Evolutionary conservation across 2,797 vertebrate species (phyloP).

Genomic region (Hypotaenidia philippensis): DNA sequence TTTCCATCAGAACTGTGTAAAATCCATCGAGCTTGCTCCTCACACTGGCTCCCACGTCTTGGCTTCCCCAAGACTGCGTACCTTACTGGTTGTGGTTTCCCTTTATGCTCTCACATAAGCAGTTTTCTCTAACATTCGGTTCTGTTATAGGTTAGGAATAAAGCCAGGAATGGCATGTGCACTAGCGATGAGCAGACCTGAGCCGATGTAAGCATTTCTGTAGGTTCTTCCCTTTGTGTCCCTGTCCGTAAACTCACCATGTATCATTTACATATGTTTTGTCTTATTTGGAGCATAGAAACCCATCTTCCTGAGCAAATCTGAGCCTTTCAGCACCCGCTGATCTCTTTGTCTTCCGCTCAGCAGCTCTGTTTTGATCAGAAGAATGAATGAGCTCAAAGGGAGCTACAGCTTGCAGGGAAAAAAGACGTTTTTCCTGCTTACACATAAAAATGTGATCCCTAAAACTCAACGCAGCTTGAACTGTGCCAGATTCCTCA

Average conservation of each 20-base stretch:
- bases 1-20: constrained; percentile 53
- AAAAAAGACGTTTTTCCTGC: not conserved
- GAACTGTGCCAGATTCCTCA: not conserved
- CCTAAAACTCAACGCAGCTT: not conserved
- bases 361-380: not conserved
- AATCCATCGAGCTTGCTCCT: constrained; percentile 48
- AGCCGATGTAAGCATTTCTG: constrained; percentile 24
- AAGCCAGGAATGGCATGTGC: constrained; percentile 62
- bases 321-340: not conserved
- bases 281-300: constrained; percentile 27
- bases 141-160: constrained; percentile 63
- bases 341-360: not conserved
- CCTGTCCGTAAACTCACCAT: constrained; percentile 47
- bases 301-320: constrained; percentile 9
- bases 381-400: not conserved
- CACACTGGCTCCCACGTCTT: constrained; percentile 8
- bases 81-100: constrained; percentile 28
- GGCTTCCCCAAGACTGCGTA: constrained; percentile 3
- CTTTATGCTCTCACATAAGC: constrained; percentile 1
- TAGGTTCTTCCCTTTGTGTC: constrained; percentile 35
- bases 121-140: constrained; percentile 69
- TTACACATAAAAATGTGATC: not conserved
- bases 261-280: constrained; percentile 45
- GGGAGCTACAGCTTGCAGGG: not conserved
- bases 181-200: constrained; percentile 55